Conservation (phyloP, 2,888 invertebrate species). For the Axea sp. region DNA sequence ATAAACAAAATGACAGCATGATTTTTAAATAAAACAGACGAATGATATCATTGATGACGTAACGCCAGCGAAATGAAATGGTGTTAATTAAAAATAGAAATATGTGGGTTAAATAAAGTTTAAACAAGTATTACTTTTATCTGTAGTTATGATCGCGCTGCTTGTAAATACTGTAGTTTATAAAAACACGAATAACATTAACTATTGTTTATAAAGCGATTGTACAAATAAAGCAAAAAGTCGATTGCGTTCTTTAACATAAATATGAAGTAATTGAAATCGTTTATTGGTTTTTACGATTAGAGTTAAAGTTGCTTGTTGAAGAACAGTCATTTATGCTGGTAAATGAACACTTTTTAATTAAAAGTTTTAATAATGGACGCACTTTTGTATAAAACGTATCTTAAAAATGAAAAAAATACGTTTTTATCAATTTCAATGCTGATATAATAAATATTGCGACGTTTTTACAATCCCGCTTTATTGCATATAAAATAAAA, state of each 20-base stretch:
- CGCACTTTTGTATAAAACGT: too few species aligned
- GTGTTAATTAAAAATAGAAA: conserved; percentile 31
- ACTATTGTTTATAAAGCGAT: conserved; percentile 6
- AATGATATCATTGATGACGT: conserved; percentile 13
- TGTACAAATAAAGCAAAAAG: conserved; percentile 9
- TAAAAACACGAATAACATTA: conserved; percentile 11
- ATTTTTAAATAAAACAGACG: background rate
- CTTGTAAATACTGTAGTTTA: background rate
- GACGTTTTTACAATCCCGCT: too few species aligned
- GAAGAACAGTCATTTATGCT: too few species aligned
- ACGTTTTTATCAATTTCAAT: too few species aligned
- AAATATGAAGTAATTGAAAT: conserved; percentile 5
- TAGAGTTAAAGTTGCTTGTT: too few species aligned
- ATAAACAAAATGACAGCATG: background rate
- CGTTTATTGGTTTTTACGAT: background rate
- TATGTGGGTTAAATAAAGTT: conserved; percentile 35
- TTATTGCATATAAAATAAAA: too few species aligned
- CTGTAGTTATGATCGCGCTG: background rate
- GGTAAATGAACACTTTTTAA: too few species aligned
- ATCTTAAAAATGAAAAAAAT: too few species aligned
- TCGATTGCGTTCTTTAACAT: conserved; percentile 1
- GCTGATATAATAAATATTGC: too few species aligned
- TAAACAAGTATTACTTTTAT: conserved; percentile 24
- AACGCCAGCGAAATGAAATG: conserved; percentile 5
- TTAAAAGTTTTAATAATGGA: too few species aligned